Evolutionary conservation across 2,797 vertebrate genomes (phyloP).

Genomic region (Sorex maritimensis): DNA sequence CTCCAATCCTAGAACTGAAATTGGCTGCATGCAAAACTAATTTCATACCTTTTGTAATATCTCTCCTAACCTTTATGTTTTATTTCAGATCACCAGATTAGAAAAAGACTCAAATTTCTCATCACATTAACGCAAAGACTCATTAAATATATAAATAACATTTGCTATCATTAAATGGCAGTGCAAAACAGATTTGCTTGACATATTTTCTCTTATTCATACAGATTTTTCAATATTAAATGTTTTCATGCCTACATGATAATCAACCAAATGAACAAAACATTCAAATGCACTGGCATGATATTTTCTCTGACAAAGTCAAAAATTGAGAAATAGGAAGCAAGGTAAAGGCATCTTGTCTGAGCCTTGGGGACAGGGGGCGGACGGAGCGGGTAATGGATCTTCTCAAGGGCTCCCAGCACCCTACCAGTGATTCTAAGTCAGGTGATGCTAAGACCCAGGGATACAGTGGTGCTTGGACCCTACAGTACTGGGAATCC

Average conservation of each 20-base stretch:
- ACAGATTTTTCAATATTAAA: conserved; percentile 34
- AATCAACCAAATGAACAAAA: conserved; percentile 11
- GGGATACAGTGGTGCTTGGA: too few relatives aligned
- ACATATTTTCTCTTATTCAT: conserved; percentile 17
- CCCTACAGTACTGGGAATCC: too few relatives aligned
- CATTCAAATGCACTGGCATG: background rate
- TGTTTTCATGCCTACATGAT: background rate
- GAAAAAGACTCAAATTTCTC: background rate
- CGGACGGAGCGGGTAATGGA: too few relatives aligned
- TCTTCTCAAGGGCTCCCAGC: too few relatives aligned
- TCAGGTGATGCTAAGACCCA: too few relatives aligned
- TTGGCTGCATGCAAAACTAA: too few relatives aligned
- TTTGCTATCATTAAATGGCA: conserved; percentile 24
- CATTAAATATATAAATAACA: conserved; percentile 6
- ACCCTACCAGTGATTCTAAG: too few relatives aligned
- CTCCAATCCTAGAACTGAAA: too few relatives aligned
- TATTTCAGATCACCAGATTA: background rate
- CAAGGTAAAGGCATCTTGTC: too few relatives aligned
- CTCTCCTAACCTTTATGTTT: background rate
- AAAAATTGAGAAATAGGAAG: background rate
- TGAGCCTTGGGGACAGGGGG: too few relatives aligned
- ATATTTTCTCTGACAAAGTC: background rate
- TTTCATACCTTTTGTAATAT: too few relatives aligned
- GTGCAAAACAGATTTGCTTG: conserved; percentile 30
- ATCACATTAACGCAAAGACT: background rate